Evolutionary conservation across 1,140 invertebrate species (phyloP).

Genomic region (Hylaeus volcanicus): DNA sequence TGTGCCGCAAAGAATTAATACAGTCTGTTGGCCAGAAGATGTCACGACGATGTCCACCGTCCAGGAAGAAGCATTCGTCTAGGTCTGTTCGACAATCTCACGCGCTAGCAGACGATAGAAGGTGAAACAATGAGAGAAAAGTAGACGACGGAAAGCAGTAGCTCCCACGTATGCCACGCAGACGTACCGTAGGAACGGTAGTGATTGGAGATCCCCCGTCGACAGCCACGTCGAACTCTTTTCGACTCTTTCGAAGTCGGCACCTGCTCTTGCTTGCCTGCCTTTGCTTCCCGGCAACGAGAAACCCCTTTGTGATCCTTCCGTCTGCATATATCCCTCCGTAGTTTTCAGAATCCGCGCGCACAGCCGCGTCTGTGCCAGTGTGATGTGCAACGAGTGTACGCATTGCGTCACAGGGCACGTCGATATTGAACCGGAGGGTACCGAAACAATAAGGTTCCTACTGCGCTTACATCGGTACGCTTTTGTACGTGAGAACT

Average conservation of each 20-base stretch:
- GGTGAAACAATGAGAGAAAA: slow-evolving; percentile 45
- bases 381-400: slow-evolving; percentile 31
- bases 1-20: no score
- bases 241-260: slow-evolving; percentile 67
- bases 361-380: neutral
- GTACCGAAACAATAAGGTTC: slow-evolving; percentile 57
- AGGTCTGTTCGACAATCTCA: slow-evolving; percentile 18
- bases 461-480: slow-evolving; percentile 41
- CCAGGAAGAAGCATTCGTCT: neutral
- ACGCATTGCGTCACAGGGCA: slow-evolving; percentile 62
- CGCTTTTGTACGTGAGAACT: slow-evolving; percentile 54
- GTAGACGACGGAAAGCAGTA: slow-evolving; percentile 10
- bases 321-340: slow-evolving; percentile 20
- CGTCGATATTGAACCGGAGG: slow-evolving; percentile 60
- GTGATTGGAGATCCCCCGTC: slow-evolving; percentile 72
- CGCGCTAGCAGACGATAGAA: slow-evolving; percentile 26
- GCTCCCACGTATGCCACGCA: slow-evolving; percentile 16
- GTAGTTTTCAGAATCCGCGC: slow-evolving; percentile 49
- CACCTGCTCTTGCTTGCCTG: slow-evolving; percentile 66
- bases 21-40: no score
- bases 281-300: slow-evolving; percentile 39
- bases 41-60: no score
- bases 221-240: slow-evolving; percentile 69
- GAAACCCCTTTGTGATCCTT: slow-evolving; percentile 60
- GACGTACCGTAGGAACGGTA: slow-evolving; percentile 12